phyloP scores from a whole-genome alignment of 2,797 vertebrate genomes.

The Lycodopsis pacificus region DNA sequence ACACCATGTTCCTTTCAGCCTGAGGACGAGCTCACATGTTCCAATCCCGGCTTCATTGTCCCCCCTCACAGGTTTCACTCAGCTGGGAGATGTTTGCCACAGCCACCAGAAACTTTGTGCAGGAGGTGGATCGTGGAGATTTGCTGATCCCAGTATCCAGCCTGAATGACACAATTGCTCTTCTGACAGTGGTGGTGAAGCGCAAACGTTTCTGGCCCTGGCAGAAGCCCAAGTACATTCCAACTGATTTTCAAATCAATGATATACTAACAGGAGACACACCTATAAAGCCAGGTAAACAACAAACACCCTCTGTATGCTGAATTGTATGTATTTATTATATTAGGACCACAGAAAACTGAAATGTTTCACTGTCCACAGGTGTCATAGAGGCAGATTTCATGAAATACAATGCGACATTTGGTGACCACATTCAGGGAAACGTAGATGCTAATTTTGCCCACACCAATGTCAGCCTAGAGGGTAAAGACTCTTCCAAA shows the following conservation, averaged over 20 bases:
- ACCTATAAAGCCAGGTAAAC: constrained; percentile 87
- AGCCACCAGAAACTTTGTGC: constrained; percentile 91
- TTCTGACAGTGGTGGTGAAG: constrained; percentile 90
- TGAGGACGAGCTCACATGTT: background rate
- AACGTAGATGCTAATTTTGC: constrained; percentile 75
- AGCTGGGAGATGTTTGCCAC: constrained; percentile 90
- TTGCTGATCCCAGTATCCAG: constrained; percentile 88
- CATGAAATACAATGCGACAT: constrained; percentile 88
- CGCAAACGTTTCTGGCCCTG: constrained; percentile 89
- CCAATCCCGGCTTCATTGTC: background rate
- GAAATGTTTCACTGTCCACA: constrained; percentile 69
- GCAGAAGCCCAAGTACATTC: constrained; percentile 90
- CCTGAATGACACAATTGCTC: constrained; percentile 86
- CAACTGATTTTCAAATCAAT: constrained; percentile 87
- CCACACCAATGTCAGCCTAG: constrained; percentile 74
- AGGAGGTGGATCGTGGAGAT: constrained; percentile 88
- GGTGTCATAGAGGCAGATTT: constrained; percentile 89
- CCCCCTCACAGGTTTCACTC: background rate
- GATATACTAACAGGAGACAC: constrained; percentile 87
- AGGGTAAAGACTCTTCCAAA: constrained; percentile 82
- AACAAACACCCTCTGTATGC: background rate
- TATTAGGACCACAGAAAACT: background rate
- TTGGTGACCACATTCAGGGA: constrained; percentile 80
- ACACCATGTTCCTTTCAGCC: background rate
- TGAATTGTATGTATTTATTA: background rate